Base-by-base conservation (phyloP, 1,140 invertebrate genomes). In the Chrysomallon squamiferum region DNA sequence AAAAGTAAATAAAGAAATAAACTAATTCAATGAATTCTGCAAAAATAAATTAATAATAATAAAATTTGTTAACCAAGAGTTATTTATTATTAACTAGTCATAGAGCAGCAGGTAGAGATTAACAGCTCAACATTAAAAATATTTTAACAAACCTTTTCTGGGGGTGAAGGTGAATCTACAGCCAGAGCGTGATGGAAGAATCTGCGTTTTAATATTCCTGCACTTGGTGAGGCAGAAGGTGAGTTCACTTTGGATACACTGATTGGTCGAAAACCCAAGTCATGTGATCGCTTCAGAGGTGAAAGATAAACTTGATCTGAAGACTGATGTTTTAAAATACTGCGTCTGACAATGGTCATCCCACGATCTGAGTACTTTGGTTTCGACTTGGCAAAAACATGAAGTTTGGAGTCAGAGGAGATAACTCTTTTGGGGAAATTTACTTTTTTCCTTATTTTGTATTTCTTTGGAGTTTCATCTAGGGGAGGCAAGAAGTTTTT, bases 181-280 rank as follows among this genome's bases (percentile, higher is more conserved):
- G 41, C 41, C 2, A 54, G n/a, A n/a, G 68, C 72, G 2, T 64
- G 73, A 52, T 58, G 70, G 9, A 73, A 62, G 22, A 68, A 52
- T 45, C 73, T 62, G 35, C 70, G 71, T 45, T 79, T 79, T 56
- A 82, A 57, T 32, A 82, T 82, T 20, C 80, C 71, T 25, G 77
- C 75, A 71, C 75, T 78, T 11, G 80, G 80, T 11, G 80, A 82
- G 13, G 80, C 80, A 33, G 75, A 68, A 3, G 78, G 78, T 1
- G 80, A 76, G 38, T 72, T 71, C n/a, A 79, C 62, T 32, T 66
- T 62, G 1, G 62, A 63, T 38, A 76, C 59, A 52, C 56, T 67
- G 32, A 76, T 72, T 33, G 75, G 75, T 68, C 73, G 73, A 49
- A 74, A 73, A 29, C 49, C 30, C 29, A 25, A 18, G n/a, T 38